phyloP scores from a whole-genome alignment of 2,113 vertebrate species.

The Deroptyus accipitrinus region DNA sequence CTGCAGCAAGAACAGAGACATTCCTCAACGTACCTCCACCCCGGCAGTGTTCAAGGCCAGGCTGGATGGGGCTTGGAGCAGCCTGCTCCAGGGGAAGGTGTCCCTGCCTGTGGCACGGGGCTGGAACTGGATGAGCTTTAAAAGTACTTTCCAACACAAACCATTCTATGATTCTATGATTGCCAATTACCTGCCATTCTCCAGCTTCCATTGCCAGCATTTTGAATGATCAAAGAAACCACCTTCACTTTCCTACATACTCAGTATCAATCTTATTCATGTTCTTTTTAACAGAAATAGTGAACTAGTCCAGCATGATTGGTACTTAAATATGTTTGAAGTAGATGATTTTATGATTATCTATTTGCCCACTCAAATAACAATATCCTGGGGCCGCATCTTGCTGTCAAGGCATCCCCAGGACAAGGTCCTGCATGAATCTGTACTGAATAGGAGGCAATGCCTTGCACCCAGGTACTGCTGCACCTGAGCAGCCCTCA shows the following conservation, averaged over 20 bases:
- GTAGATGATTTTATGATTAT: neutral
- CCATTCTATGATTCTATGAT: neutral
- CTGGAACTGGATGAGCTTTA: neutral
- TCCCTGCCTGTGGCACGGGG: neutral
- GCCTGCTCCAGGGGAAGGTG: neutral
- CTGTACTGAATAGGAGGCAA: neutral
- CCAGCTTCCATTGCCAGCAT: neutral
- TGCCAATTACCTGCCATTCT: neutral
- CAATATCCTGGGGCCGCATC: fast-evolving
- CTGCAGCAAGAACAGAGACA: fast-evolving
- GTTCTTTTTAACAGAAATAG: neutral
- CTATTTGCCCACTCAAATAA: fast-evolving
- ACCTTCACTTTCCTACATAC: neutral
- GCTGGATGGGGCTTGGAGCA: neutral
- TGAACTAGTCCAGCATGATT: neutral
- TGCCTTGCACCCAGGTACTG: fast-evolving
- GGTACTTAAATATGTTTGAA: neutral
- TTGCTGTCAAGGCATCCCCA: neutral
- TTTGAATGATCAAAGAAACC: neutral
- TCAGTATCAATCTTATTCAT: neutral
- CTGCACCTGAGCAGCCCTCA: neutral
- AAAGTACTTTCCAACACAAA: neutral
- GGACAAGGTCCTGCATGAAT: neutral
- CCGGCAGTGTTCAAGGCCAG: neutral
- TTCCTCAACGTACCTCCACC: fast-evolving